Evolutionary conservation across 1,140 invertebrate species (phyloP).

Genomic region (Calliphora vicina): DNA sequence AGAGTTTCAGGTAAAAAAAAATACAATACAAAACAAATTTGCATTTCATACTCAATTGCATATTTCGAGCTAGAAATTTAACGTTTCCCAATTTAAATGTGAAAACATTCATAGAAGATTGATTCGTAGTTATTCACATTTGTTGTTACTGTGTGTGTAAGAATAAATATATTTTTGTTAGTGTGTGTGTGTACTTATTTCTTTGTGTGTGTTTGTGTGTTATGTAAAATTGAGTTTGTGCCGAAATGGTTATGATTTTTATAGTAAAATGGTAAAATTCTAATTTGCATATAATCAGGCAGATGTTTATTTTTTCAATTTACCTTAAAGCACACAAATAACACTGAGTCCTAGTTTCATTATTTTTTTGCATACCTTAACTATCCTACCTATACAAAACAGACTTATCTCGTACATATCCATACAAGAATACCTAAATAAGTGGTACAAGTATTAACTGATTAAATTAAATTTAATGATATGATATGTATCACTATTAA

Average conservation of each 20-base stretch:
- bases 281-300: conserved; percentile 24
- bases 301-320: background rate
- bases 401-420: too few species aligned
- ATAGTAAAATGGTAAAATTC: background rate
- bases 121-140: too few species aligned
- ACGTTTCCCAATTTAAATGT: background rate
- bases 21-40: background rate
- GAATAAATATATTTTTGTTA: too few species aligned
- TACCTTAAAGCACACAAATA: background rate
- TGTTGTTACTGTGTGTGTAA: background rate
- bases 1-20: background rate
- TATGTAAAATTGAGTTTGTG: background rate
- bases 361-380: too few species aligned
- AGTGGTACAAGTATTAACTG: too few species aligned
- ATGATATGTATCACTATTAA: too few species aligned
- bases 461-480: too few species aligned
- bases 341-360: too few species aligned
- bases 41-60: background rate
- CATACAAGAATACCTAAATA: too few species aligned
- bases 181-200: too few species aligned
- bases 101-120: background rate
- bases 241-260: background rate
- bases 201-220: too few species aligned
- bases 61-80: conserved; percentile 15
- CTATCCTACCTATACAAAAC: too few species aligned